Evolutionary conservation across 2,113 vertebrate species (phyloP).

Genomic region (Catagonus wagneri): DNA sequence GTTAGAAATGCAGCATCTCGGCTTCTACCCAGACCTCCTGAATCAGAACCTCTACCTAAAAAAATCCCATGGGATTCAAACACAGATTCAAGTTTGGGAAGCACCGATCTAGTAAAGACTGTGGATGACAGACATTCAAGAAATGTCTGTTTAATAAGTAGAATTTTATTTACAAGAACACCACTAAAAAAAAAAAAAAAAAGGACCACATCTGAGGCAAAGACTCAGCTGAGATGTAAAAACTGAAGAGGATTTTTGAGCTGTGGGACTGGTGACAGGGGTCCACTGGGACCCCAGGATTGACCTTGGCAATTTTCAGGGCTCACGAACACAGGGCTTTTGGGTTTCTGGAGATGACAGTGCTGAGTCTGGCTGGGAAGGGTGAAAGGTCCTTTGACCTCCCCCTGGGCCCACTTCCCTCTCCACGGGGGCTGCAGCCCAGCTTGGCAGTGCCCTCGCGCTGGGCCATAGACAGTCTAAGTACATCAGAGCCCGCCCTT

Average conservation of each 20-base stretch:
- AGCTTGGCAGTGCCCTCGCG: not conserved
- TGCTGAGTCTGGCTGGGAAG: not conserved
- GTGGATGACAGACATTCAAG: not conserved
- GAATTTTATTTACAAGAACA: not conserved
- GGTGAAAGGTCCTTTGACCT: not conserved
- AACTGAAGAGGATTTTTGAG: not conserved
- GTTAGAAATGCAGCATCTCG: not conserved
- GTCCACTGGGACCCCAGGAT: not conserved
- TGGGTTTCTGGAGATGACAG: not conserved
- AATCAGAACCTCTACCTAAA: not conserved
- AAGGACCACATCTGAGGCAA: not conserved
- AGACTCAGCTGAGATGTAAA: not conserved
- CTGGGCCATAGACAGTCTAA: accelerated
- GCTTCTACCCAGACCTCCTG: not conserved
- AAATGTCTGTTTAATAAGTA: not conserved
- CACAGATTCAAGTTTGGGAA: not conserved
- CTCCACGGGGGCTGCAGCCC: not conserved
- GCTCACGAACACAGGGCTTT: not conserved
- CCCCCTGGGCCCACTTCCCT: not conserved
- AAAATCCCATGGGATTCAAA: not conserved
- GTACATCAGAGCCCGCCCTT: not conserved
- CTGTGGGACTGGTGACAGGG: not conserved
- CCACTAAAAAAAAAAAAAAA: not conserved
- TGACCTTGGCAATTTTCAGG: not conserved
- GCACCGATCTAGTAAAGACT: not conserved